Evolutionary conservation across 2,797 vertebrate species (phyloP), one percentile per base, ranked within the genome.

Genomic region (Paguma larvata): DNA sequence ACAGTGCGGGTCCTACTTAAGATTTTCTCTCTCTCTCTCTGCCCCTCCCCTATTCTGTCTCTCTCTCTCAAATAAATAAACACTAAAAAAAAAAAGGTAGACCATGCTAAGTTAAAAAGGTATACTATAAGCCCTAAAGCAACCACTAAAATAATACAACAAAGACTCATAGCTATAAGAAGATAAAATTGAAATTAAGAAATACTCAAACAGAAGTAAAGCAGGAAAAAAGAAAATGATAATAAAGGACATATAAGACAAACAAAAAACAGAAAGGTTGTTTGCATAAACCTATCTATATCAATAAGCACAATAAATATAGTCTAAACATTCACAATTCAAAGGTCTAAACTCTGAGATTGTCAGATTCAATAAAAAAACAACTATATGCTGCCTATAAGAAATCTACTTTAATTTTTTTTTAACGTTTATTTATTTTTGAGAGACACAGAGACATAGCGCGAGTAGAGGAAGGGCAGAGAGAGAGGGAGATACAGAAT

Each of bases 141-240:
- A 97, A 48, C 44, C 23, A 92, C 53, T 92, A 51, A 92, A 62
- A 65, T 89, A 95, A 78, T 21, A 80, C 16, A 78, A 30, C 38
- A 48, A 85, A 92, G 32, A 86, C 2, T 75, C 88, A 86, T 8
- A 65, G 18, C 15, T 79, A 75, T 23, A 75, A 85, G 15, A 51
- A 70, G 34, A n/a, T 80, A 25, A 95, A 95, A n/a, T n/a, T 51
- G 27, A 92, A 77, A 53, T 73, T 77, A 48, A 30, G 73, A 89
- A 97, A 62, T 62, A 67, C 34, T 32, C 63, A 70, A n/a, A 51
- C 70, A 38, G 77, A 89, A 78, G 68, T 75, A 82, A 67, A 75
- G 1, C 32, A 89, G 79, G 77, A 84, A 92, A 92, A 85, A 13
- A 32, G 51, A 41, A 72, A 92, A 94, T 65, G 27, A 89, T 70